Base-by-base conservation (phyloP, 2,113 vertebrate genomes). In the Chaenogobius annularis region DNA sequence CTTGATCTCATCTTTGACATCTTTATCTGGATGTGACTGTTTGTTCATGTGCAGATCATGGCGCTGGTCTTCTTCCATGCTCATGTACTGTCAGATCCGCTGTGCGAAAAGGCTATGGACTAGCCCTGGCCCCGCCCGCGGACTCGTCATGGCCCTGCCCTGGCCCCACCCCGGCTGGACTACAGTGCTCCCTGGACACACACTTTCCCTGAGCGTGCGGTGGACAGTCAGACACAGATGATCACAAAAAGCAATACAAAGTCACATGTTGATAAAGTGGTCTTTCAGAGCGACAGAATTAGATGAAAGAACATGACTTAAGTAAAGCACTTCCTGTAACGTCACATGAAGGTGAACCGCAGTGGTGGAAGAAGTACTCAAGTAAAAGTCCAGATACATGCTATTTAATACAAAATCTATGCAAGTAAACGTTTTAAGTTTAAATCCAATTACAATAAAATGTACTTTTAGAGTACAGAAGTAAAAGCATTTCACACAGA, bases 81-180 rank as follows among this genome's bases (percentile, higher is more conserved):
- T 94, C 87, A 95, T 95, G 95, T 95, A 94, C 79, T 95, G 94
- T 83, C 95, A 95, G 31, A 94, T 95, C 50, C 87, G 87, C 44
- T 89, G 89, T 7, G 92, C 90, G 93, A 95, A 83, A 94, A 95
- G 66, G 91, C 93, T 69, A 58, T 94, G 78, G 90, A 94, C 83
- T 95, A 85, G 93, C 44, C 9, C n/a, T n/a, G 9, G 19, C n/a
- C 52, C 50, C 0, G 50, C 6, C n/a, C 50, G 0, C 10, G 52
- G 19, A 55, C n/a, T 9, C 1, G 10, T 1, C 3, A 20, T 22
- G n/a, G n/a, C n/a, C 35, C 35, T 3, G 35, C 35, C 35, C 35
- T n/a, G n/a, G n/a, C n/a, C n/a, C n/a, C n/a, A n/a, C 50, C 3
- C 7, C 9, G n/a, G n/a, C 52, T 20, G 19, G 7, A 52, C 48